phyloP scores from a whole-genome alignment of 2,888 invertebrate species.

The Alloplasta piceator region DNA sequence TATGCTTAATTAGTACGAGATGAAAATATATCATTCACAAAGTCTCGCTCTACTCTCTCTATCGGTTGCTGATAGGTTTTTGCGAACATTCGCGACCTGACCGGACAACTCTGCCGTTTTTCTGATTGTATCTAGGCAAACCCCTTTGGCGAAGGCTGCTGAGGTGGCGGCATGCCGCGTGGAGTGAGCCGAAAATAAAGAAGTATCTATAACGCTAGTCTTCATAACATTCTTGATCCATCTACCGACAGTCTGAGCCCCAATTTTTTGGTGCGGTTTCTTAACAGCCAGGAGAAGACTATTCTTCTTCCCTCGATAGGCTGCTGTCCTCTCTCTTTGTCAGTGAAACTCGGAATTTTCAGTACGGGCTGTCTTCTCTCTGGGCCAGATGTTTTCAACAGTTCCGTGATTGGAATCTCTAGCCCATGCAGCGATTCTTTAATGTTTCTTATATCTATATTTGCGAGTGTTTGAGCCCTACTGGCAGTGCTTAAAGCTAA shows the following conservation, averaged over 20 bases:
- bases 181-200: slow-evolving; percentile 12
- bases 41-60: no score
- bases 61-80: not conserved
- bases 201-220: not conserved
- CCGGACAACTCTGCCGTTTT: slow-evolving; percentile 7
- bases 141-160: slow-evolving; percentile 6
- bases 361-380: slow-evolving; percentile 7
- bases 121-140: slow-evolving; percentile 13
- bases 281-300: slow-evolving; percentile 8
- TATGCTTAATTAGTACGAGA: no score
- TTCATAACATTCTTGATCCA: slow-evolving; percentile 19
- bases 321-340: not conserved
- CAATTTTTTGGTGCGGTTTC: slow-evolving; percentile 4
- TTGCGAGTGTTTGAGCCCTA: slow-evolving; percentile 21
- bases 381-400: slow-evolving; percentile 11
- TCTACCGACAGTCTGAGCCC: slow-evolving; percentile 1
- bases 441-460: slow-evolving; percentile 13
- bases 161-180: slow-evolving; percentile 20
- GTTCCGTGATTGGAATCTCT: slow-evolving; percentile 12
- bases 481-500: slow-evolving; percentile 31
- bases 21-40: no score
- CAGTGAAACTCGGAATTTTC: not conserved
- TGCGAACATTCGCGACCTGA: slow-evolving; percentile 11
- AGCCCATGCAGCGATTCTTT: not conserved
- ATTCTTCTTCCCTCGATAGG: not conserved